A percentile compares a stretch with the other conserved stretches of the same genome.
Conservation (phyloP, 2,888 invertebrate species). For the Acanthopleura granulata region DNA sequence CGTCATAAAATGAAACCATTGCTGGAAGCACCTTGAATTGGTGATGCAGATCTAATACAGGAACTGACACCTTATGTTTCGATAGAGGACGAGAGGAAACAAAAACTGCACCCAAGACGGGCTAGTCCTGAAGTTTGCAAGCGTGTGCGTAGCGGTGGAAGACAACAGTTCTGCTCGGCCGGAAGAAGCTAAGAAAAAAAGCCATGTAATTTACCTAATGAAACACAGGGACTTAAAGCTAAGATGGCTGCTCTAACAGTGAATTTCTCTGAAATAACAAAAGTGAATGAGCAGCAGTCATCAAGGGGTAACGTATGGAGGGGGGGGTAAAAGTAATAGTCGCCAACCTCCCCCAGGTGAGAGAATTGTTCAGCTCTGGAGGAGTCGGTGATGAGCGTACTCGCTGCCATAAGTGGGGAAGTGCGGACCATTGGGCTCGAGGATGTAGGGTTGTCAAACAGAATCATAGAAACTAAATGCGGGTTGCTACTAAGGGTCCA, state of each 20-base stretch:
- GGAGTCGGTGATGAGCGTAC: neutral
- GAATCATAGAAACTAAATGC: conserved; percentile 10
- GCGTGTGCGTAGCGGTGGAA: too few relatives aligned
- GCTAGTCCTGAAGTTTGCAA: too few relatives aligned
- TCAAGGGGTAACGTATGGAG: neutral
- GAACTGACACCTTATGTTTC: neutral
- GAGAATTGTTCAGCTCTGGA: neutral
- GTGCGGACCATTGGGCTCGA: conserved; percentile 1
- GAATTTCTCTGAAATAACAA: neutral
- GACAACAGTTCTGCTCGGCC: too few relatives aligned
- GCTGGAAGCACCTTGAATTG: neutral
- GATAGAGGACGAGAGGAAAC: neutral
- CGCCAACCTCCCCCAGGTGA: neutral
- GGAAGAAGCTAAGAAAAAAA: conserved; percentile 9
- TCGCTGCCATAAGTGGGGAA: conserved; percentile 13
- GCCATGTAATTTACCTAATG: neutral
- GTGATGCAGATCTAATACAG: neutral
- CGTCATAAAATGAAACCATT: conserved; percentile 7
- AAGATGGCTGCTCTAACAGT: neutral
- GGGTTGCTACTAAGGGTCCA: conserved; percentile 1
- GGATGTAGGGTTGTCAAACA: neutral
- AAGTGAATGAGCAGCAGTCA: neutral
- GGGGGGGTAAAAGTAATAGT: neutral
- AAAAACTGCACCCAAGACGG: neutral
- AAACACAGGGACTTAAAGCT: neutral